phyloP scores from a whole-genome alignment of 1,140 invertebrate species.

The Philopotamus ludificatus region DNA sequence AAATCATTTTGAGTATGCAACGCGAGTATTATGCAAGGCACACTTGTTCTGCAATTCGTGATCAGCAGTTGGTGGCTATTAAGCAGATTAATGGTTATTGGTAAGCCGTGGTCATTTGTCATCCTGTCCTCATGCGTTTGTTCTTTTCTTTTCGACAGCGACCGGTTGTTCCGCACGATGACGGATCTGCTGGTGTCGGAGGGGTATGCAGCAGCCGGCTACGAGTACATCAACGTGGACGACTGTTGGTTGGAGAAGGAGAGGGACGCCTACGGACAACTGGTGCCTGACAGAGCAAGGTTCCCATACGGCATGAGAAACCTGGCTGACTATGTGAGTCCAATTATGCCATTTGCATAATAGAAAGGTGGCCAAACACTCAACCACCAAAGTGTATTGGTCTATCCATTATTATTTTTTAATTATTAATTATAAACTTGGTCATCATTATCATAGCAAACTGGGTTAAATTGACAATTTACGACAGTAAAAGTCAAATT shows the following conservation, averaged over 20 bases:
- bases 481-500: no score
- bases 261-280: constrained; percentile 68
- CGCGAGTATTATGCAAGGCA: no score
- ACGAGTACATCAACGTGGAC: constrained; percentile 92
- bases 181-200: constrained; percentile 85
- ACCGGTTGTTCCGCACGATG: constrained; percentile 88
- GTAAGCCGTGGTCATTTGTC: no score
- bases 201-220: constrained; percentile 86
- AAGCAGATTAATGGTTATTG: no score
- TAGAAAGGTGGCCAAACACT: no score
- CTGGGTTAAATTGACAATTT: no score
- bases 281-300: constrained; percentile 82
- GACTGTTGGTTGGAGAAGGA: constrained; percentile 92
- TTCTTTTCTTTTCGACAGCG: constrained; percentile 73
- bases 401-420: constrained; percentile 1
- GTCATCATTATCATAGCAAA: neutral
- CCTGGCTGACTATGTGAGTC: constrained; percentile 86
- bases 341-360: neutral
- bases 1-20: no score
- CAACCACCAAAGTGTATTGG: no score
- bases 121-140: constrained; percentile 6
- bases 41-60: no score
- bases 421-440: neutral
- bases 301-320: constrained; percentile 92
- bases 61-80: no score